phyloP scores from a whole-genome alignment of 1,140 invertebrate genomes.

The Halesus radiatus region DNA sequence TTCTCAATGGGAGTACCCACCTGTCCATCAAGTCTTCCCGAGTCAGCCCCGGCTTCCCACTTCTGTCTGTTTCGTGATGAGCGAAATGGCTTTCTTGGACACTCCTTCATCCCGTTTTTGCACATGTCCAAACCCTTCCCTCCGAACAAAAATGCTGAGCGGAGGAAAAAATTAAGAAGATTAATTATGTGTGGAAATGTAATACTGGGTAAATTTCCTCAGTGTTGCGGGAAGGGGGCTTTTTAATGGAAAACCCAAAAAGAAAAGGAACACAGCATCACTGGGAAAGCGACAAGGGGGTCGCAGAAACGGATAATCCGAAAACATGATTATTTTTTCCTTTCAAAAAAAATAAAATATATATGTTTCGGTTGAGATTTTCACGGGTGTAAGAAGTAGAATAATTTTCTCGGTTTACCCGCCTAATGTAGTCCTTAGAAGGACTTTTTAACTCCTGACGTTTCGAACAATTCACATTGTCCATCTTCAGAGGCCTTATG shows the following conservation, averaged over 20 bases:
- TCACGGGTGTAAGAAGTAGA: too few relatives aligned
- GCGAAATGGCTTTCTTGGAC: constrained; percentile 38
- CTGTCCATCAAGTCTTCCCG: constrained; percentile 9
- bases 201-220: background rate
- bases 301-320: too few relatives aligned
- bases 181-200: constrained; percentile 36
- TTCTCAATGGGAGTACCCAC: too few relatives aligned
- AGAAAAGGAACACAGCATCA: background rate
- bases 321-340: too few relatives aligned
- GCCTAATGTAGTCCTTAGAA: too few relatives aligned
- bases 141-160: constrained; percentile 25
- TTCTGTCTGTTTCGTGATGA: constrained; percentile 13
- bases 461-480: too few relatives aligned
- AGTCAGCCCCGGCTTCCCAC: background rate
- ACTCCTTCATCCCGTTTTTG: constrained; percentile 18
- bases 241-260: constrained; percentile 28
- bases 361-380: too few relatives aligned
- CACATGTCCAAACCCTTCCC: constrained; percentile 14
- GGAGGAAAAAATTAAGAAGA: constrained; percentile 37
- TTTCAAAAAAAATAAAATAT: too few relatives aligned
- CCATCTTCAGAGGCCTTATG: too few relatives aligned
- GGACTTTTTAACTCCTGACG: too few relatives aligned
- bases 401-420: too few relatives aligned
- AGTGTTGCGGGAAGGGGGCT: background rate
- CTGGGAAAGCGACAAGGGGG: too few relatives aligned